Percentiles rank a stretch among this genome's conserved stretches.
phyloP scores from a whole-genome alignment of 2,113 vertebrate species.

The Gopherus evgoodei region DNA sequence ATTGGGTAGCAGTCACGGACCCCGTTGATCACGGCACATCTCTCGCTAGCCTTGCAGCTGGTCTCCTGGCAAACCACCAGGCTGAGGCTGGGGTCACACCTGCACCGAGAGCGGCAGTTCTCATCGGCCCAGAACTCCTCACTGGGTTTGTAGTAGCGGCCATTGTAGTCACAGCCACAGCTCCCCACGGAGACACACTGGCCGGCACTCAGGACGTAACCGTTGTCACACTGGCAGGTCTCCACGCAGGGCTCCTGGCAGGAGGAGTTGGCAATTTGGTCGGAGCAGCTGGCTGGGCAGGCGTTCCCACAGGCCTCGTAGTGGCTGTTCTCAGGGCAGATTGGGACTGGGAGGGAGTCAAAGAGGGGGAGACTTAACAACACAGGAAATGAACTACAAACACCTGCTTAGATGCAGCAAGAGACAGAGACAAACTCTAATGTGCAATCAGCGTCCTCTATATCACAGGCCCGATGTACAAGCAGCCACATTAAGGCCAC shows the following conservation, averaged over 20 bases:
- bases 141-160: neutral
- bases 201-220: constrained; percentile 53
- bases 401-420: neutral
- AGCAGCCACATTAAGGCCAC: no score
- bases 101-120: constrained; percentile 47
- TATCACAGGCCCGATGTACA: no score
- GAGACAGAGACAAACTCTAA: neutral
- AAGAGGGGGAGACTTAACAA: neutral
- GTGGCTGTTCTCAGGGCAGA: constrained; percentile 77
- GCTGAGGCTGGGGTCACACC: constrained; percentile 39
- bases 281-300: constrained; percentile 70
- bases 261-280: fast-evolving
- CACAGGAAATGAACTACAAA: neutral
- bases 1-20: constrained; percentile 68
- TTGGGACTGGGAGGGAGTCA: constrained; percentile 12
- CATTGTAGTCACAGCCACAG: constrained; percentile 70
- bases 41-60: constrained; percentile 61
- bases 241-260: constrained; percentile 71
- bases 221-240: constrained; percentile 68
- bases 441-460: neutral
- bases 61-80: constrained; percentile 71
- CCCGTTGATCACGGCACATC: constrained; percentile 70
- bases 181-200: constrained; percentile 35
- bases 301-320: constrained; percentile 74
- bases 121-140: constrained; percentile 68